Evolutionary conservation across 1,140 invertebrate genomes (phyloP), one percentile per base, ranked within the genome.

Genomic region (Diachasmimorpha longicaudata): DNA sequence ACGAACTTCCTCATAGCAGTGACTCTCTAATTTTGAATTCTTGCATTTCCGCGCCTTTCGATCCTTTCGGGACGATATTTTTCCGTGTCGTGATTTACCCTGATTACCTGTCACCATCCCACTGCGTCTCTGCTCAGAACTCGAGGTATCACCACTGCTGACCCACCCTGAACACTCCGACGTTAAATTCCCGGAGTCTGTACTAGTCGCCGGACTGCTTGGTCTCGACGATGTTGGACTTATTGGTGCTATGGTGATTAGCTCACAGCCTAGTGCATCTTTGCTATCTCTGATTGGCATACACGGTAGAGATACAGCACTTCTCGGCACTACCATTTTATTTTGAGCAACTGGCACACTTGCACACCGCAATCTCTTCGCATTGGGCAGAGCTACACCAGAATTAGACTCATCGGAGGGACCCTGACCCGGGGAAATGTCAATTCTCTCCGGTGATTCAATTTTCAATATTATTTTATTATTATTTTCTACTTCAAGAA

Each of bases 121-220:
- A 88, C 90, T 42, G 85, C 91, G 46, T 90, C 93, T 85, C 2
- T 31, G 31, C 89, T 91, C 79, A 86, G 91, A 86, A 73, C 88
- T 89, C 0, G 88, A 89, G 0, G 87, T 89, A 44, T 89, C 88
- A 0, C 88, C 88, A 73, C 93, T 94, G 66, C 93, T 94, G 1
- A 94, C 93, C 93, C 93, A 94, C 0, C 93, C 93, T 78, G 93
- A 94, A 85, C 93, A 93, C 85, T 94, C 93, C 79, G 93, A 94
- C 0, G 89, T 89, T 25, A 94, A 87, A 72, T 93, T 94, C 3
- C 93, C 93, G 0, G 93, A 93, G 16, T 92, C 93, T 78, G 90
- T 92, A 75, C 86, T 87, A 4, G 83, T 88, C 13, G 86, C 84
- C 0, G 86, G 87, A 69, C 87, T 88, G 70, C 86, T 87, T 5